phyloP scores from a whole-genome alignment of 1,140 invertebrate genomes.

The Diabrotica virgifera region DNA sequence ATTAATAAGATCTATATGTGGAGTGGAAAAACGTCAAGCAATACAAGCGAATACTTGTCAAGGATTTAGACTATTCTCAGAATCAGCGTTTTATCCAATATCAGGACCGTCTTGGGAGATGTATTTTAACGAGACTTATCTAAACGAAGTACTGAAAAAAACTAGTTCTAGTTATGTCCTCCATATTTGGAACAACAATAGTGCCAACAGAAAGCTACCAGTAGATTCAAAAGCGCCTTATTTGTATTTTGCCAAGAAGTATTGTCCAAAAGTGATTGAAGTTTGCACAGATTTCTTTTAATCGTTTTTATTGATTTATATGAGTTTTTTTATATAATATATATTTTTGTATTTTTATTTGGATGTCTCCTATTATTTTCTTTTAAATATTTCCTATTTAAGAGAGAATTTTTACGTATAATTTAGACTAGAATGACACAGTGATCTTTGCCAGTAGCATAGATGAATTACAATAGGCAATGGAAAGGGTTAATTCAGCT shows the following conservation, averaged over 20 bases:
- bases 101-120: constrained; percentile 59
- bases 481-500: too few species aligned
- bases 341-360: too few species aligned
- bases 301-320: constrained; percentile 1
- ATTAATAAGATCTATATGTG: too few species aligned
- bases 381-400: too few species aligned
- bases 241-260: constrained; percentile 54
- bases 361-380: too few species aligned
- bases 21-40: too few species aligned
- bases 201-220: constrained; percentile 48
- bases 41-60: constrained; percentile 46
- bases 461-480: too few species aligned
- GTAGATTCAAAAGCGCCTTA: constrained; percentile 55
- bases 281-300: constrained; percentile 46
- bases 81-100: constrained; percentile 63
- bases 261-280: constrained; percentile 56
- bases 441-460: too few species aligned
- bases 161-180: constrained; percentile 57
- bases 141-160: constrained; percentile 51
- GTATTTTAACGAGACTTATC: constrained; percentile 57
- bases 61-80: constrained; percentile 61
- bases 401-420: too few species aligned
- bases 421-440: too few species aligned
- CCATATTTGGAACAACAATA: constrained; percentile 71
- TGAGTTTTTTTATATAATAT: too few species aligned